Evolutionary conservation across 2,113 vertebrate genomes (phyloP).

Genomic region (Symphodus melops): DNA sequence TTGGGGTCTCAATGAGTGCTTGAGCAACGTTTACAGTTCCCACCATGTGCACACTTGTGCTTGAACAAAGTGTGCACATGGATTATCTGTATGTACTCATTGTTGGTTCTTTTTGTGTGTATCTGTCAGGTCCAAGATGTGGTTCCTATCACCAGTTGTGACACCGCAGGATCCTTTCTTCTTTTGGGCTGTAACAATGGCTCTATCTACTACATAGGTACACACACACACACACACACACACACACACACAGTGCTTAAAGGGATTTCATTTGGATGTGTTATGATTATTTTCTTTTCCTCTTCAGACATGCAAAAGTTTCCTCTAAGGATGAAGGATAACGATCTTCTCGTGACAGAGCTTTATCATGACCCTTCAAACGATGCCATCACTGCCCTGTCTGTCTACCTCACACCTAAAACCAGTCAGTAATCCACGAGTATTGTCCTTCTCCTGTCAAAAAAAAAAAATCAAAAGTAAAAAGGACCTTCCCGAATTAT

Average conservation of each 20-base stretch:
- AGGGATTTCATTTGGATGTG: not conserved
- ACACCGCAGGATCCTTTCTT: slow-evolving; percentile 97
- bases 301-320: slow-evolving; percentile 97
- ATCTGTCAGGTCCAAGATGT: slow-evolving; percentile 93
- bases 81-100: not conserved
- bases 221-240: no score
- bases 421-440: slow-evolving; percentile 87
- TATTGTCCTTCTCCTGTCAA: not conserved
- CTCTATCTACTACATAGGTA: slow-evolving; percentile 98
- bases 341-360: slow-evolving; percentile 96
- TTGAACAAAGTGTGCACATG: not conserved
- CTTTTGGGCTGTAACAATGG: slow-evolving; percentile 97
- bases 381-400: slow-evolving; percentile 96
- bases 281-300: not conserved
- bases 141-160: slow-evolving; percentile 94
- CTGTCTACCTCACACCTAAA: slow-evolving; percentile 98
- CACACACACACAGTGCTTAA: no score
- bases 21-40: not conserved
- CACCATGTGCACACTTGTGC: not conserved
- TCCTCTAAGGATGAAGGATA: slow-evolving; percentile 97
- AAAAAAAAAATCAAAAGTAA: not conserved
- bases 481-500: no score
- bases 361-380: slow-evolving; percentile 97
- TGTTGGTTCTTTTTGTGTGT: slow-evolving; percentile 13
- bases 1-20: not conserved